Evolutionary conservation across 2,113 vertebrate species (phyloP).

Genomic region (Tinamus guttatus): DNA sequence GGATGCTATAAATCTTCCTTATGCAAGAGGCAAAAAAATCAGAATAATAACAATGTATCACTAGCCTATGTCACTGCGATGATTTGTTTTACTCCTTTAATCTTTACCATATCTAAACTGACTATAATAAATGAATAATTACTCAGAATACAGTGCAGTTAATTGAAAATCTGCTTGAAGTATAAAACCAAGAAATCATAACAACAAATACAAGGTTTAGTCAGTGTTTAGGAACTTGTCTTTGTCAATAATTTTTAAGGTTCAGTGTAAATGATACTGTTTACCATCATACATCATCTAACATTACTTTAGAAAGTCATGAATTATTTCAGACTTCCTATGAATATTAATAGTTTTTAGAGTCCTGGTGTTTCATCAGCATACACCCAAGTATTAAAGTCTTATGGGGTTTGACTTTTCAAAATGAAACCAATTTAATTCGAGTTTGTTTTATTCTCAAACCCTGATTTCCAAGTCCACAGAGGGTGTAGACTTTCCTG

Average conservation of each 20-base stretch:
- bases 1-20: constrained; percentile 80
- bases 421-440: constrained; percentile 69
- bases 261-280: constrained; percentile 83
- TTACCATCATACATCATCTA: constrained; percentile 81
- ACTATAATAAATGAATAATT: constrained; percentile 90
- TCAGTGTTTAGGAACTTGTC: constrained; percentile 85
- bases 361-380: constrained; percentile 79
- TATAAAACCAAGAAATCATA: constrained; percentile 86
- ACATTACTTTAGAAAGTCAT: constrained; percentile 77
- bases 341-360: constrained; percentile 82
- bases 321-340: constrained; percentile 81
- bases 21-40: constrained; percentile 73
- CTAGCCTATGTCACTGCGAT: constrained; percentile 82
- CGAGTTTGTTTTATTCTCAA: constrained; percentile 47
- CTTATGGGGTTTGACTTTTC: constrained; percentile 71
- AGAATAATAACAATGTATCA: constrained; percentile 82
- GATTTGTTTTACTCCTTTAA: constrained; percentile 87
- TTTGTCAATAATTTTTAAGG: constrained; percentile 85
- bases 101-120: constrained; percentile 85
- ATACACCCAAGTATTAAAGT: constrained; percentile 77
- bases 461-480: constrained; percentile 48
- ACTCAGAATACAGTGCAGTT: constrained; percentile 78
- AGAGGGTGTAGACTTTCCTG: not conserved
- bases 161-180: constrained; percentile 85
- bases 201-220: constrained; percentile 86